Conservation (phyloP, 2,888 invertebrate genomes). For the Pseudococcus longispinus region DNA sequence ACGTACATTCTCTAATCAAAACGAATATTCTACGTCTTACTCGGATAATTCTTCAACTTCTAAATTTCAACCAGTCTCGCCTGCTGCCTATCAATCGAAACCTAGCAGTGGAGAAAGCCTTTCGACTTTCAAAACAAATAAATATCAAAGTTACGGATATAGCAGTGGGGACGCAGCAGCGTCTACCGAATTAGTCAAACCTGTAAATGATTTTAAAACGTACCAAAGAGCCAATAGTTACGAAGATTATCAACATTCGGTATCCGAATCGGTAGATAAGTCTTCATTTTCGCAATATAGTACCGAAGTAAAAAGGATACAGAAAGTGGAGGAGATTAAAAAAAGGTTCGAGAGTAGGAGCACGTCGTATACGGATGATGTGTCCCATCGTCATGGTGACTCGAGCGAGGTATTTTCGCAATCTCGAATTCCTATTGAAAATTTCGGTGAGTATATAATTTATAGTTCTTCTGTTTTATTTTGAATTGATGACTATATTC, state of each 20-base stretch:
- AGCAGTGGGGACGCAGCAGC: conserved; percentile 4
- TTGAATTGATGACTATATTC: too few relatives aligned
- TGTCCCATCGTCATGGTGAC: background rate
- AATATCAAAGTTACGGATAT: background rate
- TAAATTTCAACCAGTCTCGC: conserved; percentile 52
- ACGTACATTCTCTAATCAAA: background rate
- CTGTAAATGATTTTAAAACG: background rate
- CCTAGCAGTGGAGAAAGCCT: background rate
- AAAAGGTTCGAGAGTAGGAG: conserved; percentile 61
- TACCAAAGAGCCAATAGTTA: conserved; percentile 35
- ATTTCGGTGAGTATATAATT: background rate
- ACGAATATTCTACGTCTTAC: background rate
- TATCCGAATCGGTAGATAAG: conserved; percentile 23
- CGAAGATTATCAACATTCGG: conserved; percentile 41
- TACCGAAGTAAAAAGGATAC: conserved; percentile 62
- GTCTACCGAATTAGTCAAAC: background rate
- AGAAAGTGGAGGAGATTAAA: conserved; percentile 62
- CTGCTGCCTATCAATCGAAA: conserved; percentile 17
- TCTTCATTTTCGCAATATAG: conserved; percentile 44
- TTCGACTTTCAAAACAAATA: background rate
- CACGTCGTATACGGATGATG: conserved; percentile 8
- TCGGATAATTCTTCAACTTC: background rate
- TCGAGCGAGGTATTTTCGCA: background rate
- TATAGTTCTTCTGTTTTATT: too few relatives aligned
- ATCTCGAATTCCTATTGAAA: conserved; percentile 36